Evolutionary conservation across 2,797 vertebrate species (phyloP).

Genomic region (Poeciliopsis infans): DNA sequence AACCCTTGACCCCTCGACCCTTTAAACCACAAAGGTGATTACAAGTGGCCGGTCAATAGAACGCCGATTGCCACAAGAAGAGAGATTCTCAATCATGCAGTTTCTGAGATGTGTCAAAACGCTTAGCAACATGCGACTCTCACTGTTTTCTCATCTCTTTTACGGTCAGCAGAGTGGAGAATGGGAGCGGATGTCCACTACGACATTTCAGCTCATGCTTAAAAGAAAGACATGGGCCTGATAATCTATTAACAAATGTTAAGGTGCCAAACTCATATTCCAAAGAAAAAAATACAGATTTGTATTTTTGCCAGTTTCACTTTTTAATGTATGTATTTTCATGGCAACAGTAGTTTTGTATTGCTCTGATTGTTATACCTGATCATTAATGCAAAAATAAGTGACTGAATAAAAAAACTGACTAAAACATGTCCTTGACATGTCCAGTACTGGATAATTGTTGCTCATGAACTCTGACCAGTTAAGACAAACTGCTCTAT

Average conservation of each 20-base stretch:
- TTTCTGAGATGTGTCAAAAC: neutral
- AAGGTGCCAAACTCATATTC: neutral
- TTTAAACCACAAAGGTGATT: conserved; percentile 78
- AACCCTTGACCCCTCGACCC: conserved; percentile 75
- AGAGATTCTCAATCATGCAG: conserved; percentile 19
- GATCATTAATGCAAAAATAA: neutral
- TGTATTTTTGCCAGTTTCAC: neutral
- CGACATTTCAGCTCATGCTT: neutral
- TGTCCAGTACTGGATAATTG: neutral
- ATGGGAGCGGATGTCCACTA: neutral
- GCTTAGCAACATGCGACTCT: neutral
- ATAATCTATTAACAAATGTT: neutral
- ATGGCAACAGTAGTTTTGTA: neutral
- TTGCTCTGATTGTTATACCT: neutral
- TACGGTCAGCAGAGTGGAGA: neutral
- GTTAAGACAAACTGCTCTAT: neutral
- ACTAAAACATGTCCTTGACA: neutral
- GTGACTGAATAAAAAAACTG: neutral
- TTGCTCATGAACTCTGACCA: neutral
- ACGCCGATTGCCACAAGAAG: conserved; percentile 49
- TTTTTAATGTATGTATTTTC: neutral
- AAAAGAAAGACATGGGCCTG: neutral
- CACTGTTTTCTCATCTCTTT: neutral
- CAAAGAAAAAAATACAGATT: too few species aligned
- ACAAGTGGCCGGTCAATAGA: conserved; percentile 56